Base-by-base conservation (phyloP, 2,888 invertebrate species). In the Operophtera brumata region DNA sequence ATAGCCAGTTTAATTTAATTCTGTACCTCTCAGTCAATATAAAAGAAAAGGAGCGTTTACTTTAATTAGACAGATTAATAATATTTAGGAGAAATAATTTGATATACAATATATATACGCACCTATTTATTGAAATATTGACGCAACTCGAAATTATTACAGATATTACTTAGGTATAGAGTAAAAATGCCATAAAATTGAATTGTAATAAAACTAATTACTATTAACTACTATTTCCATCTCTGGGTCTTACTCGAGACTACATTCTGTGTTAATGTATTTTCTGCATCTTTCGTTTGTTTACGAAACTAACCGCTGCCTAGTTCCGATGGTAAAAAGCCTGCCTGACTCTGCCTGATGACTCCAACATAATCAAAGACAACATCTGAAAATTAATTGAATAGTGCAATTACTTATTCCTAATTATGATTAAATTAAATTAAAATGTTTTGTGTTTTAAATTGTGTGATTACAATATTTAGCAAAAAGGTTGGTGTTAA, bases 371-470 rank as follows among this genome's bases (percentile, higher is more conserved):
- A 70, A 73, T 70, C n/a, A n/a, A 74, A 72, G 63, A 73, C 66
- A 70, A 73, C 59, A 81, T 81, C 82, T 82, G 82, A 81, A 81
- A 82, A 80, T 80, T 67, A 77, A 78, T 80, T 73, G 69, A 73
- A 71, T 73, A 70, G 72, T 75, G 73, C 74, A 73, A 75, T 74
- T 72, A 75, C 68, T 63, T 65, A 65, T 49, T 54, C 58, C 70
- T 69, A 54, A 39, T 47, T 39, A 46, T 52, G 49, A 6, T 44
- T 47, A 45, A 14, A 0, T 37, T 44, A 45, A 48, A 47, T n/a
- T 28, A 20, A 45, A 41, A 9, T 30, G 4, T n/a, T 20, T 20
- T 30, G 1, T 53, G n/a, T 40, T 43, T 47, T 26, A 20, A 14
- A 37, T 9, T 32, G 39, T 42, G 42, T 43, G 11, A 9, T 40